phyloP scores from a whole-genome alignment of 2,888 invertebrate species.

The Microchrysa polita region DNA sequence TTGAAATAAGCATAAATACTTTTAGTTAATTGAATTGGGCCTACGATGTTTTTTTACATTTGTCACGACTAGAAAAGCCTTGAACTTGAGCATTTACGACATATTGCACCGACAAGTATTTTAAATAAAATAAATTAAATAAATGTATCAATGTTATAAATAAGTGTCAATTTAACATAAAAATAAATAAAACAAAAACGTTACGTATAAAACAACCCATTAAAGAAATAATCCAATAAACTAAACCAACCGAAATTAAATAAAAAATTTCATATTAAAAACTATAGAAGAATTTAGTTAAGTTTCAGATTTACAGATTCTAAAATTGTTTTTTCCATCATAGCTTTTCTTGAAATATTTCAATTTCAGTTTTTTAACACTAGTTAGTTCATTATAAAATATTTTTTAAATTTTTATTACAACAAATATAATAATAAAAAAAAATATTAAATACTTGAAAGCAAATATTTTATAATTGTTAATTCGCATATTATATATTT shows the following conservation, averaged over 20 bases:
- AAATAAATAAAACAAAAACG: slow-evolving; percentile 3
- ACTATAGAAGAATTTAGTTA: neutral
- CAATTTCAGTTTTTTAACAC: too few relatives aligned
- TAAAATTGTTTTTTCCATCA: too few relatives aligned
- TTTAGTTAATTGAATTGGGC: too few relatives aligned
- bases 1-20: too few relatives aligned
- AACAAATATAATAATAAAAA: too few relatives aligned
- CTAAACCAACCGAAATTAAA: neutral
- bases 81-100: neutral
- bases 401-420: too few relatives aligned
- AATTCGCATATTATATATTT: neutral
- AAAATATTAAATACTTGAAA: neutral
- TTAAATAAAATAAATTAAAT: neutral
- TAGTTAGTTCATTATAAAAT: too few relatives aligned
- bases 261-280: neutral
- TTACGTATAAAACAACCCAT: neutral
- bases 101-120: neutral
- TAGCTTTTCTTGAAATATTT: too few relatives aligned
- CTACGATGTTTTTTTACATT: too few relatives aligned
- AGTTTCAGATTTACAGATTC: slow-evolving; percentile 33
- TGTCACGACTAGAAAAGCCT: too few relatives aligned
- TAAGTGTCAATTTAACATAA: slow-evolving; percentile 29
- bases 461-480: slow-evolving; percentile 12
- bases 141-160: slow-evolving; percentile 26
- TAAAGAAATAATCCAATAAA: slow-evolving; percentile 1